These are phyloP conservation scores for Asobara japonica DNA, from an alignment of 1,140 invertebrate genomes.

Conservation along the genomic window DNA sequence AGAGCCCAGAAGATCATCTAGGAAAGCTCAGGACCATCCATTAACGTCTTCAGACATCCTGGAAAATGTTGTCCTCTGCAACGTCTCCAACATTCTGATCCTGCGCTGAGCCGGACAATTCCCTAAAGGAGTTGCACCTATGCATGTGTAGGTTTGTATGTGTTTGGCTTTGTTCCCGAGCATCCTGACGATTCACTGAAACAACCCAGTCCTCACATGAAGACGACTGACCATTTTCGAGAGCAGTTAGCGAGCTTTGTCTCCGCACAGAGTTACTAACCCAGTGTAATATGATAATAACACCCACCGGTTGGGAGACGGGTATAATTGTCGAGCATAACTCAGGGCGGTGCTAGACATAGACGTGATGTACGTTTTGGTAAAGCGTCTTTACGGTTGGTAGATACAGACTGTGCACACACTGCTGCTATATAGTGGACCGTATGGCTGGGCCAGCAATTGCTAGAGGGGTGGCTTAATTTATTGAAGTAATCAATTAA, in stretches of 20 bases:
- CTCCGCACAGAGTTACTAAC: slow-evolving; percentile 22
- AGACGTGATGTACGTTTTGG: slow-evolving; percentile 59
- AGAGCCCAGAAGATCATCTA: too few relatives aligned
- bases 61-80: too few relatives aligned
- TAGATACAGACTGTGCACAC: slow-evolving; percentile 18
- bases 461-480: slow-evolving; percentile 45
- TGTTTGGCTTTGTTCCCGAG: slow-evolving; percentile 52
- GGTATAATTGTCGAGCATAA: slow-evolving; percentile 66
- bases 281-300: slow-evolving; percentile 63
- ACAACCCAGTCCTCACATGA: not conserved
- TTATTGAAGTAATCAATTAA: slow-evolving; percentile 61
- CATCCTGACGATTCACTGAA: not conserved
- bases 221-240: not conserved
- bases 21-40: too few relatives aligned
- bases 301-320: slow-evolving; percentile 55
- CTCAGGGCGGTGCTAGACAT: slow-evolving; percentile 60
- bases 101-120: too few relatives aligned
- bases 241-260: not conserved
- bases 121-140: too few relatives aligned
- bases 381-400: slow-evolving; percentile 46
- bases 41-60: too few relatives aligned
- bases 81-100: too few relatives aligned
- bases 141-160: too few relatives aligned
- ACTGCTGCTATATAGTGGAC: not conserved
- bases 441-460: slow-evolving; percentile 7